These are phyloP conservation scores for Aphrophora alni DNA, from an alignment of 2,888 invertebrate genomes.

Conservation along the genomic window DNA sequence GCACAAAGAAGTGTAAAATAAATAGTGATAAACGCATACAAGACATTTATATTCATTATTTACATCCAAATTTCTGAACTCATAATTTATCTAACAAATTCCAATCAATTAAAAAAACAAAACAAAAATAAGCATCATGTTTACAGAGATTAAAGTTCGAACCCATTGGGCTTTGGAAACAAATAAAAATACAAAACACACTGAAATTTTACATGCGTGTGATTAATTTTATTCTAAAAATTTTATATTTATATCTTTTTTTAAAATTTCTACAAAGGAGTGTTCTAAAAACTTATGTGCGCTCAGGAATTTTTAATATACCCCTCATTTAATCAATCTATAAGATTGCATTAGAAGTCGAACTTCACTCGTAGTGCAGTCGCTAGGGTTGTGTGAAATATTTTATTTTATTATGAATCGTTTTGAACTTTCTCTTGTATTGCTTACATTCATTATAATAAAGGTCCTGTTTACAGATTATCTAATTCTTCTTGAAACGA, in stretches of 20 bases:
- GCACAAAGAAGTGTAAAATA: neutral
- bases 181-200: neutral
- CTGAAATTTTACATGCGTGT: neutral
- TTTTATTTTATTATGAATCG: too few relatives aligned
- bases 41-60: neutral
- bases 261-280: conserved; percentile 7
- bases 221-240: neutral
- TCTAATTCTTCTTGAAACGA: too few relatives aligned
- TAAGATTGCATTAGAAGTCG: conserved; percentile 37
- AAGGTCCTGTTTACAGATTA: too few relatives aligned
- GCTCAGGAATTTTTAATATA: conserved; percentile 47
- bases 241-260: conserved; percentile 1
- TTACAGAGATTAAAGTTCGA: conserved; percentile 1
- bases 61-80: neutral
- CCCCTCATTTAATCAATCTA: conserved; percentile 47
- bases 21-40: neutral
- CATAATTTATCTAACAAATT: neutral
- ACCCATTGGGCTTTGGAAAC: neutral
- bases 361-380: neutral
- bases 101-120: neutral
- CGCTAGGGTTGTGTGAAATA: neutral
- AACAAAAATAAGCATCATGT: neutral
- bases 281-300: conserved; percentile 34
- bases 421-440: too few relatives aligned
- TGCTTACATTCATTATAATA: too few relatives aligned